Percentiles rank a stretch among this genome's conserved stretches.
Evolutionary conservation across 2,797 vertebrate genomes (phyloP).

Genomic region (Lagodon rhomboides): DNA sequence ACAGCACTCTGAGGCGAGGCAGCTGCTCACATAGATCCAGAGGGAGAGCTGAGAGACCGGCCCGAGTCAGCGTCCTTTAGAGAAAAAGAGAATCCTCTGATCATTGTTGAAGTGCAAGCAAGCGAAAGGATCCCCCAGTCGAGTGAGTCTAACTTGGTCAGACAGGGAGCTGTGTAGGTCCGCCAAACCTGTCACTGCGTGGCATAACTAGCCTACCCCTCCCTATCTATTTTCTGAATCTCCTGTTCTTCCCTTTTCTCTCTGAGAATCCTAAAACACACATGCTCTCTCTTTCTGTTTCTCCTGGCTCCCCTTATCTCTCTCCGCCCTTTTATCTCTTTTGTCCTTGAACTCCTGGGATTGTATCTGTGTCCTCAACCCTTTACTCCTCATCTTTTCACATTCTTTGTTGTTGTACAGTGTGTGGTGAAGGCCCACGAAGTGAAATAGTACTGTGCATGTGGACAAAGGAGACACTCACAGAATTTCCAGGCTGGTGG

Average conservation of each 20-base stretch:
- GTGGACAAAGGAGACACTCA: conserved; percentile 82
- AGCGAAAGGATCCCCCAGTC: conserved; percentile 58
- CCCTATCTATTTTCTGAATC: conserved; percentile 29
- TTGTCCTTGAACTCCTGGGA: background rate
- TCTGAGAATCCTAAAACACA: conserved; percentile 49
- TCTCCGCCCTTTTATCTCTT: conserved; percentile 11
- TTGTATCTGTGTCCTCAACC: conserved; percentile 12
- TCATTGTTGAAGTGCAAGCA: conserved; percentile 68
- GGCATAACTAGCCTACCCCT: conserved; percentile 60
- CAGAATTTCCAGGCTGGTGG: conserved; percentile 95
- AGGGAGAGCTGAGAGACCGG: conserved; percentile 91
- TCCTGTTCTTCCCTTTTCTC: conserved; percentile 30
- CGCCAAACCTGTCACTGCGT: conserved; percentile 61
- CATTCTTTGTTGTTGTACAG: conserved; percentile 26
- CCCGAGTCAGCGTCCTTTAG: conserved; percentile 92
- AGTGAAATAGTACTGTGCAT: conserved; percentile 11
- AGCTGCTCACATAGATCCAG: conserved; percentile 93
- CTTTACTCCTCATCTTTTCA: conserved; percentile 6
- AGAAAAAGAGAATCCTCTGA: conserved; percentile 59
- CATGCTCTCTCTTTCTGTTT: conserved; percentile 8
- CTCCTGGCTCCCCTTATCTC: conserved; percentile 13
- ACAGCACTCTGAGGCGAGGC: conserved; percentile 93
- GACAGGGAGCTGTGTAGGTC: conserved; percentile 70
- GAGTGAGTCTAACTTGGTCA: conserved; percentile 62
- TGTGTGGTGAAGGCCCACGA: background rate